Conservation (phyloP, 1,140 invertebrate genomes). For the Drosophila bocqueti region DNA sequence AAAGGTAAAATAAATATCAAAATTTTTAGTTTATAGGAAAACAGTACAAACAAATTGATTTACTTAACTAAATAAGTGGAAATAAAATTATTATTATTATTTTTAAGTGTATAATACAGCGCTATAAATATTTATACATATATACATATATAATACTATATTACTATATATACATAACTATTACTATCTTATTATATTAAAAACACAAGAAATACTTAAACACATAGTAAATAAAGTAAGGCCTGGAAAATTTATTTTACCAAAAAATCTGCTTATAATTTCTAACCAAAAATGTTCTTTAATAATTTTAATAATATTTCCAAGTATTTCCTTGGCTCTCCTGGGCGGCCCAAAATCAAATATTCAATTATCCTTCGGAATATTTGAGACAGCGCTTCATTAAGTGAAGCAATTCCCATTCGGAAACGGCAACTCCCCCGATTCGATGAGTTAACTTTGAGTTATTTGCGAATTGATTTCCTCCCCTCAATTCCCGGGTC, state of each 20-base stretch:
- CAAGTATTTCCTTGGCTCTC: not conserved
- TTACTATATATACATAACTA: too few relatives aligned
- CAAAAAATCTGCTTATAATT: not conserved
- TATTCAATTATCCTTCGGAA: constrained; percentile 41
- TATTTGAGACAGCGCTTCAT: constrained; percentile 43
- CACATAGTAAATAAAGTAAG: not conserved
- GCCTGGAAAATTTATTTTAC: not conserved
- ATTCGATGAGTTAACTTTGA: constrained; percentile 49
- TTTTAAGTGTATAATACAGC: too few relatives aligned
- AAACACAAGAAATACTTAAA: not conserved
- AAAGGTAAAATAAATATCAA: too few relatives aligned
- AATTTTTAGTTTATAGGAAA: too few relatives aligned
- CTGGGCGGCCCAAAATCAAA: constrained; percentile 17
- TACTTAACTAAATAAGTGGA: too few relatives aligned
- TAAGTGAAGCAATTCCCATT: constrained; percentile 41
- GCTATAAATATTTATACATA: too few relatives aligned
- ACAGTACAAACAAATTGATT: too few relatives aligned
- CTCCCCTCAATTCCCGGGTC: constrained; percentile 1
- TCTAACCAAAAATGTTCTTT: not conserved
- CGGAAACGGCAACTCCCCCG: constrained; percentile 25
- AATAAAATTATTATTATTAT: too few relatives aligned
- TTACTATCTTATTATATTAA: too few relatives aligned
- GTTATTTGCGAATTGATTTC: constrained; percentile 52
- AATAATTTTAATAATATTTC: not conserved
- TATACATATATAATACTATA: too few relatives aligned